A percentile compares a stretch with the other conserved stretches of the same genome.
Evolutionary conservation across 1,140 invertebrate genomes (phyloP).

Genomic region (Dolichoris vasculosae): DNA sequence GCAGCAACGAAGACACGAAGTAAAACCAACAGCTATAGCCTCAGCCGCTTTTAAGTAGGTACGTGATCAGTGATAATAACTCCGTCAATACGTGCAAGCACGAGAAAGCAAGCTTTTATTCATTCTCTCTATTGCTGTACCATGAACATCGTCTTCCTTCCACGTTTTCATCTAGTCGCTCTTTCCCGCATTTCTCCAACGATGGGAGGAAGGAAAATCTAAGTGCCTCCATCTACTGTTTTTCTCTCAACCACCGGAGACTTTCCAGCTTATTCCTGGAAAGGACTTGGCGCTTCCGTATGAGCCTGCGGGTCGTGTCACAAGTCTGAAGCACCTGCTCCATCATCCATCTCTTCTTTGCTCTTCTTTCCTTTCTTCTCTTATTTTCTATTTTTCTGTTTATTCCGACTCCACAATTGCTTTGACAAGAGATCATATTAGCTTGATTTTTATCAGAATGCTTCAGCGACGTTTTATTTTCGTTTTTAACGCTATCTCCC

Average conservation of each 20-base stretch:
- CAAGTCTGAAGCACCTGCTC: constrained; percentile 5
- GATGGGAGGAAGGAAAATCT: constrained; percentile 15
- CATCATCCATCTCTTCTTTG: background rate
- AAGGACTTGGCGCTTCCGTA: constrained; percentile 42
- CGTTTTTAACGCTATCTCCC: background rate
- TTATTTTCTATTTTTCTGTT: background rate
- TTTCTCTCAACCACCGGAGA: constrained; percentile 37
- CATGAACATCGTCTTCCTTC: constrained; percentile 14
- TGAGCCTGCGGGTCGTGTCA: constrained; percentile 34
- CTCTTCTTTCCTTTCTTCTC: background rate
- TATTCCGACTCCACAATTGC: constrained; percentile 39
- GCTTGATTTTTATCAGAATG: constrained; percentile 43
- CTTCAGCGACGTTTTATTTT: background rate
- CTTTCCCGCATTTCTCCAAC: background rate
- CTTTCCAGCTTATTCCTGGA: constrained; percentile 40
- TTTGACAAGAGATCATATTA: constrained; percentile 42
- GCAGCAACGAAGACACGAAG: constrained; percentile 24
- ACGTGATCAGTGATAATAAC: constrained; percentile 75
- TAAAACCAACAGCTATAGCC: constrained; percentile 57
- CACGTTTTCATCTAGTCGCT: background rate
- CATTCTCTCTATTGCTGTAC: constrained; percentile 42
- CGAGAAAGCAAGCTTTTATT: constrained; percentile 51
- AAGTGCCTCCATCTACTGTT: constrained; percentile 15
- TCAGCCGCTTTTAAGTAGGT: constrained; percentile 71
- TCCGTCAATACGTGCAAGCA: constrained; percentile 59